These are phyloP conservation scores for Toxotes jaculatrix DNA, from an alignment of 2,113 vertebrate genomes.

Conservation along the genomic window DNA sequence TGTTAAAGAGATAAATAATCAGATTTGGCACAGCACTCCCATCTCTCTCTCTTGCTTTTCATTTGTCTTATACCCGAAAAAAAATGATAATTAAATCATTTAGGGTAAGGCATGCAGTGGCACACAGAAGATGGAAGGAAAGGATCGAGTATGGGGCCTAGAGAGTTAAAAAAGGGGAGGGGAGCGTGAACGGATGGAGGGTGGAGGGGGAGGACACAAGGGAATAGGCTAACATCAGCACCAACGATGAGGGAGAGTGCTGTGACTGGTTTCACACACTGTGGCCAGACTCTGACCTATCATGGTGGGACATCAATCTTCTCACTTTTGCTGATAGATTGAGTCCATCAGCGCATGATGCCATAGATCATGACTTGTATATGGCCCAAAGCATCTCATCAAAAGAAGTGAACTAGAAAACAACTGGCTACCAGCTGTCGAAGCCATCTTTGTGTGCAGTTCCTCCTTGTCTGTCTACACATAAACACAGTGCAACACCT, in stretches of 20 bases:
- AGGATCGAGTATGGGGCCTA: conserved; percentile 57
- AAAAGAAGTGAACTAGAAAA: conserved; percentile 66
- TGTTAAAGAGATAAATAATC: conserved; percentile 98
- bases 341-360: conserved; percentile 50
- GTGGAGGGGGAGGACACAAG: conserved; percentile 66
- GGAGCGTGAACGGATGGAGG: neutral
- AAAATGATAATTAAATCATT: conserved; percentile 99
- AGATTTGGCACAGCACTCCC: conserved; percentile 92
- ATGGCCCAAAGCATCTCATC: conserved; percentile 56
- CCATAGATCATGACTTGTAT: conserved; percentile 67
- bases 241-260: conserved; percentile 29
- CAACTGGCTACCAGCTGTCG: conserved; percentile 63
- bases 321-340: conserved; percentile 47
- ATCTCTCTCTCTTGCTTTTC: conserved; percentile 90
- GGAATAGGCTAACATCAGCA: conserved; percentile 50
- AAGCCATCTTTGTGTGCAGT: conserved; percentile 16
- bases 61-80: conserved; percentile 95
- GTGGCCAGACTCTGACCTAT: conserved; percentile 56
- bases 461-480: conserved; percentile 49
- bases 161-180: conserved; percentile 82
- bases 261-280: conserved; percentile 61
- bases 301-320: conserved; percentile 57
- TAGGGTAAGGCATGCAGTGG: conserved; percentile 90
- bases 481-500: conserved; percentile 60
- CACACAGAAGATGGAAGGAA: conserved; percentile 81